Evolutionary conservation across 2,797 vertebrate genomes (phyloP).

Genomic region (Pantherophis vulpinus): DNA sequence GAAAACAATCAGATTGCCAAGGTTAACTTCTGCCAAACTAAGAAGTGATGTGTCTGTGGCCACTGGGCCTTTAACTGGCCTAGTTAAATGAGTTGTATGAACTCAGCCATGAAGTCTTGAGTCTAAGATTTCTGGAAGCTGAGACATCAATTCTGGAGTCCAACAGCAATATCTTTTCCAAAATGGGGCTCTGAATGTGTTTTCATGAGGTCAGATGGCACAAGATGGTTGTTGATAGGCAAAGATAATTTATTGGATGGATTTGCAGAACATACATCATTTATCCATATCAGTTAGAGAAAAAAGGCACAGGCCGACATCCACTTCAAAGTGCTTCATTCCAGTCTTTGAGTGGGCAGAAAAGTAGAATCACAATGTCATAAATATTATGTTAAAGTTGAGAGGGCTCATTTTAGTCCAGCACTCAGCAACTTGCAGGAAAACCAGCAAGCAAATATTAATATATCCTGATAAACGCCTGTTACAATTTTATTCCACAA

Average conservation of each 20-base stretch:
- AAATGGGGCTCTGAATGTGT: not conserved
- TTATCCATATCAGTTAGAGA: not conserved
- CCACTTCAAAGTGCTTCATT: not conserved
- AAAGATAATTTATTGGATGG: not conserved
- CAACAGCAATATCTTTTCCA: not conserved
- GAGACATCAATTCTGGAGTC: not conserved
- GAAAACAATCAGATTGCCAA: not conserved
- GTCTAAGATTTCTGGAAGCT: not conserved
- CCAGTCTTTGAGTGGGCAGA: not conserved
- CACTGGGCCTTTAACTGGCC: not conserved
- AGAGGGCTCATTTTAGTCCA: not conserved
- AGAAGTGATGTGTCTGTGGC: not conserved
- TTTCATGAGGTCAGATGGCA: not conserved
- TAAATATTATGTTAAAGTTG: not conserved
- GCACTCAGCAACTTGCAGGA: not conserved
- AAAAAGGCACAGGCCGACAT: not conserved
- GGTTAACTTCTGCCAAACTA: not conserved
- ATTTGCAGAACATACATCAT: not conserved
- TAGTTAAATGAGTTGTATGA: not conserved
- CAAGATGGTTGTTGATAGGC: not conserved
- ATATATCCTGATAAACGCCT: not conserved
- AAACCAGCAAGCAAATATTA: not conserved
- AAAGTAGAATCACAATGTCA: not conserved
- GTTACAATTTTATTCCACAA: not conserved
- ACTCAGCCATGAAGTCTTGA: not conserved